Conservation (phyloP, 2,888 invertebrate genomes). For the Neoascia interrupta region DNA sequence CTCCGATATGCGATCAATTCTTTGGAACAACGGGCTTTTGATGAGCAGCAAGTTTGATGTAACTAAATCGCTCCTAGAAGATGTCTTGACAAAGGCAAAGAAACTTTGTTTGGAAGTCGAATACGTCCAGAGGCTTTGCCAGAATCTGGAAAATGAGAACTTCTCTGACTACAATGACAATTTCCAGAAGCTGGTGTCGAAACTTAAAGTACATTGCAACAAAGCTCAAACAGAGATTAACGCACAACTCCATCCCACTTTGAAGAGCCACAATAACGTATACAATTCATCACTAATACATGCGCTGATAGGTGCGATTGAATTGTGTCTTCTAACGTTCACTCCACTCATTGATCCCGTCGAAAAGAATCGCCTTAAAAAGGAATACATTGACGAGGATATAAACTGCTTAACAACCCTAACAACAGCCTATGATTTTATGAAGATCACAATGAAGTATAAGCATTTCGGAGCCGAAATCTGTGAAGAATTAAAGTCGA, state of each 20-base stretch:
- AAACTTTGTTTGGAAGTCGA: conserved; percentile 74
- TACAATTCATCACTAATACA: conserved; percentile 72
- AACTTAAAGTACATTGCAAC: conserved; percentile 34
- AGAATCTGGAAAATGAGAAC: conserved; percentile 67
- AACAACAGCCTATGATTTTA: conserved; percentile 81
- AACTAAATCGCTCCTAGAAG: conserved; percentile 52
- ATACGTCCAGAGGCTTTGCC: conserved; percentile 71
- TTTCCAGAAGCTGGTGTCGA: conserved; percentile 71
- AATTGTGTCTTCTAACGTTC: conserved; percentile 82
- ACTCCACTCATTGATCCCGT: conserved; percentile 90
- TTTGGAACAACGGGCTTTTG: conserved; percentile 81
- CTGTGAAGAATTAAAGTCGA: conserved; percentile 71
- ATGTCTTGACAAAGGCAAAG: conserved; percentile 70
- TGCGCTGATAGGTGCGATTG: conserved; percentile 80
- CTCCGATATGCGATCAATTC: conserved; percentile 79
- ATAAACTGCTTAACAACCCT: conserved; percentile 82
- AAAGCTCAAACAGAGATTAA: conserved; percentile 54
- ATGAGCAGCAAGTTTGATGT: conserved; percentile 68
- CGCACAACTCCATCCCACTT: conserved; percentile 43
- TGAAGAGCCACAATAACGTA: conserved; percentile 47
- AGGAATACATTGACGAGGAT: conserved; percentile 86
- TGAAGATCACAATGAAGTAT: conserved; percentile 77
- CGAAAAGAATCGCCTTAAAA: conserved; percentile 87
- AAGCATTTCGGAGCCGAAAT: conserved; percentile 76
- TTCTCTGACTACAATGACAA: conserved; percentile 71